Evolutionary conservation across 1,140 invertebrate genomes (phyloP), one percentile per base, ranked within the genome.

Genomic region (Ostrea denselamellosa): DNA sequence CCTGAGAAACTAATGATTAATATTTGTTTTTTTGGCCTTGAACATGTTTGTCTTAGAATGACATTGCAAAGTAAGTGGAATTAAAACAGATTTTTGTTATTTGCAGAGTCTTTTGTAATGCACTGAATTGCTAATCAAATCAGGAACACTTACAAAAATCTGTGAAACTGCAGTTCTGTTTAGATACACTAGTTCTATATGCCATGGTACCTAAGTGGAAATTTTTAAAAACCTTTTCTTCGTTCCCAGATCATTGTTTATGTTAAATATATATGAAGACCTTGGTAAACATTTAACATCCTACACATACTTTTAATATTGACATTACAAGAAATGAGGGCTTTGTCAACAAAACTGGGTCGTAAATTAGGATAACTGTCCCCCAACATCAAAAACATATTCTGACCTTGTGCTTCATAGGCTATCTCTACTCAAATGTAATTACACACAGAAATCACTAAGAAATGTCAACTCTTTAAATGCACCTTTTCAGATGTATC

Each of bases 281-380:
- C 14, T 7, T 34, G 10, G 68, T 77, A 77, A 77, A 77, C 9
- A 77, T 44, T 25, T 34, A 14, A 28, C 17, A 8, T 28, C 28
- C 68, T 77, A 77, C 22, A 34, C 28, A 5, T 25, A 28, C 2
- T 2, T 44, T 44, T 1, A 44, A 44, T 77, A 77, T 34, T 77
- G 1, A 34, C 25, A 77, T 8, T 34, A 17, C 25, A 77, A 77
- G 68, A 77, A 77, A 14, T 44, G 22, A 25, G 68, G 25, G 28
- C 25, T 28, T 34, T 25, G 25, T 77, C 25, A 77, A 77, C 28
- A 77, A 25, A 77, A 77, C 68, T 34, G 22, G 8, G 28, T 14
- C 68, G 10, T 77, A 77, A 77, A 77, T 77, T 28, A 28, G 68
- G 28, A 22, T 62, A 19, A 62, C 56, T 62, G 56, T 62, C 56